These are phyloP conservation scores for Aspidapion aeneum DNA, from an alignment of 2,888 invertebrate species.

Conservation along the genomic window DNA sequence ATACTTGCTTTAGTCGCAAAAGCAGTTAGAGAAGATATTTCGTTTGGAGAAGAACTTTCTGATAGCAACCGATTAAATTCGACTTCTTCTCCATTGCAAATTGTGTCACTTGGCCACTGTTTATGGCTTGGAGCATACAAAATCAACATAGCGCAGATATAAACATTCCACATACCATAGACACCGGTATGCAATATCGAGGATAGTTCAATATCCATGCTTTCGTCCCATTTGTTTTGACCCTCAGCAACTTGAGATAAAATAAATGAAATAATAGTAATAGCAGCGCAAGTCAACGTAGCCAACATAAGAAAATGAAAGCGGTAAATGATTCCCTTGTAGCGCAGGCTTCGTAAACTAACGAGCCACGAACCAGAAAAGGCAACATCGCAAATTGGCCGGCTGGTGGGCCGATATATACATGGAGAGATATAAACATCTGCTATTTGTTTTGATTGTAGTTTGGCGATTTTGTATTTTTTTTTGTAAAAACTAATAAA, in stretches of 20 bases:
- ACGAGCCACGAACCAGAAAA: too few species aligned
- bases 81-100: conserved; percentile 74
- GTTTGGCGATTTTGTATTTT: too few species aligned
- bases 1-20: conserved; percentile 80
- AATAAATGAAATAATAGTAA: conserved; percentile 88
- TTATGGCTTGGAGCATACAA: conserved; percentile 97
- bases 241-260: conserved; percentile 91
- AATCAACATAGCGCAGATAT: conserved; percentile 90
- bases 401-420: too few species aligned
- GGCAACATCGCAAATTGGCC: too few species aligned
- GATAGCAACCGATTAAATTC: conserved; percentile 82
- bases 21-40: conserved; percentile 86
- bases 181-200: conserved; percentile 98
- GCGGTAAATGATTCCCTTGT: conserved; percentile 95
- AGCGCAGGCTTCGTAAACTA: conserved; percentile 88
- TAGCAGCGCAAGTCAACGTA: conserved; percentile 88
- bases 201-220: conserved; percentile 81
- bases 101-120: conserved; percentile 77
- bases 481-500: too few species aligned
- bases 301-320: conserved; percentile 97
- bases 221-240: conserved; percentile 94
- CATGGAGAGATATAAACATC: too few species aligned
- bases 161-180: conserved; percentile 99
- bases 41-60: conserved; percentile 72
- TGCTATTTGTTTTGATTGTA: too few species aligned